A percentile compares a stretch with the other conserved stretches of the same genome.
Evolutionary conservation across 2,797 vertebrate species (phyloP).

Genomic region (Tapirus indicus): DNA sequence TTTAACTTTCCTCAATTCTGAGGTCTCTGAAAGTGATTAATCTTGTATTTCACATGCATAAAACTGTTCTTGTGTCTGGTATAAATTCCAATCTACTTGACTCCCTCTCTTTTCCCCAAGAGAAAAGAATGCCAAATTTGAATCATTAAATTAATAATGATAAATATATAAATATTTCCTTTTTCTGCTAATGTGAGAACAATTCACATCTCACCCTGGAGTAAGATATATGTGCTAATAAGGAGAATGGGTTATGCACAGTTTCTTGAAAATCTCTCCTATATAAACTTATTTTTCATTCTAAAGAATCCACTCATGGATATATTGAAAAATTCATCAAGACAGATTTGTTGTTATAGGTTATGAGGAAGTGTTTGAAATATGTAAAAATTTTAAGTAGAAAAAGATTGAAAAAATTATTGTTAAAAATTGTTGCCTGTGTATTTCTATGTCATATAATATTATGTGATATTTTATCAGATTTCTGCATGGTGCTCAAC

Average conservation of each 20-base stretch:
- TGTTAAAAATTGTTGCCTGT: neutral
- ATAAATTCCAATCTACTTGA: neutral
- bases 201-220: neutral
- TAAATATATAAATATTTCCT: neutral
- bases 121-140: neutral
- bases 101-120: neutral
- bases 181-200: neutral
- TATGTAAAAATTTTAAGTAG: neutral
- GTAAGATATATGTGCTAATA: neutral
- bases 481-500: neutral
- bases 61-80: neutral
- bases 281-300: neutral
- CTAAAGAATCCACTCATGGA: neutral
- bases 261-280: neutral
- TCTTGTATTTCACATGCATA: conserved; percentile 9
- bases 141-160: conserved; percentile 30
- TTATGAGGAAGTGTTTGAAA: neutral
- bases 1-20: conserved; percentile 57
- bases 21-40: conserved; percentile 28
- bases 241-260: neutral
- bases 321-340: neutral
- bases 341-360: neutral
- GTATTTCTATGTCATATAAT: neutral
- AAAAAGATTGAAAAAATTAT: neutral
- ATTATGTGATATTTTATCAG: neutral